These are phyloP conservation scores for Zaprionus lineosus DNA, from an alignment of 2,888 invertebrate genomes.

Conservation along the genomic window DNA sequence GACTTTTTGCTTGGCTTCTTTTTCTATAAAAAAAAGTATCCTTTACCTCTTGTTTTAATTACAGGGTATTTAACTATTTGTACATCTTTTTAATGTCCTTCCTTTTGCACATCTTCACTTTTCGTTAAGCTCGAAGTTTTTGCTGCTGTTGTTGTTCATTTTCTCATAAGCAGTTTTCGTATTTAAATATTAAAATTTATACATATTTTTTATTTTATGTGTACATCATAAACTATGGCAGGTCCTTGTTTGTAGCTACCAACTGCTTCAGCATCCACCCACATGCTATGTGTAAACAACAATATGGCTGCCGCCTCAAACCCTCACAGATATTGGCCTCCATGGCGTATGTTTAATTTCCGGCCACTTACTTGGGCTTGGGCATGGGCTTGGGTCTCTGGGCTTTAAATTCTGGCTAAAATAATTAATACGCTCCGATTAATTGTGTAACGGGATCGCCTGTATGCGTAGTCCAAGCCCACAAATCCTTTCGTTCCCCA, in stretches of 20 bases:
- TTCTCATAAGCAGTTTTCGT: slow-evolving; percentile 56
- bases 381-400: too few species aligned
- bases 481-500: slow-evolving; percentile 48
- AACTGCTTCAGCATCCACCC: too few species aligned
- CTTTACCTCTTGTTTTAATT: too few species aligned
- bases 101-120: slow-evolving; percentile 38
- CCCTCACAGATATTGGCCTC: slow-evolving; percentile 35
- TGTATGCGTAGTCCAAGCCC: slow-evolving; percentile 32
- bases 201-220: slow-evolving; percentile 41
- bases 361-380: too few species aligned
- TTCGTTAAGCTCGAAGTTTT: slow-evolving; percentile 22
- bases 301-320: slow-evolving; percentile 64
- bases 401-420: slow-evolving; percentile 18
- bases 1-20: too few species aligned
- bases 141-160: slow-evolving; percentile 16
- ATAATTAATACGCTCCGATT: slow-evolving; percentile 59
- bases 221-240: too few species aligned
- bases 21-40: too few species aligned
- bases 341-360: slow-evolving; percentile 72
- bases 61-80: neutral
- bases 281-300: slow-evolving; percentile 33
- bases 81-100: slow-evolving; percentile 3
- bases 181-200: slow-evolving; percentile 76
- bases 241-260: too few species aligned
- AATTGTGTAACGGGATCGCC: too few species aligned